Base-by-base conservation (phyloP, 64 coral and sea anemone species). In the Dendronephthya gigantea region DNA sequence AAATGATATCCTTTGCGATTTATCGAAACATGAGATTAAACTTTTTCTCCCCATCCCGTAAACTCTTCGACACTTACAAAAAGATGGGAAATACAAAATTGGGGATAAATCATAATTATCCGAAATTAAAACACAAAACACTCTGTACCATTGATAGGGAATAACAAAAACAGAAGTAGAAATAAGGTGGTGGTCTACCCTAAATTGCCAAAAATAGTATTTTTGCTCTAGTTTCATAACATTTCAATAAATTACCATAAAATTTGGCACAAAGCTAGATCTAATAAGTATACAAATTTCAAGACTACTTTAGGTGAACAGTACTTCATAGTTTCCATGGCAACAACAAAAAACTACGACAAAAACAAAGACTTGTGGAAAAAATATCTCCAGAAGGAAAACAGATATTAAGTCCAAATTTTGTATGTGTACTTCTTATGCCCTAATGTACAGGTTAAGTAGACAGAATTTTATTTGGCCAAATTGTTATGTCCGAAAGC, bases 391-490 rank as follows among this genome's bases (percentile, higher is more conserved):
- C n/a, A 82, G 36, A 82, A 34, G 23, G 17, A 55, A 11, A 82
- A 82, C 36, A 35, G 32, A 83, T 35, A 83, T 30, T 36, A 83
- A 35, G 22, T 35, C 81, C 81, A 83, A 83, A 83, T 37, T 83
- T 83, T 30, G 28, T 37, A 11, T 39, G 38, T 31, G 37, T 83
- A 37, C 22, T 83, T 83, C 25, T 83, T 37, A 83, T 35, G 11
- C 40, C 38, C 28, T 35, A 83, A 12, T 39, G 28, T 83, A 83
- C 25, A 36, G 28, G 40, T 35, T 37, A 83, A 83, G 25, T 83
- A 83, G 81, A 83, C 41, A 66, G 58, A 66, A n/a, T 83, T 83
- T 83, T 35, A 83, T 83, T 35, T 83, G 33, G 32, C 38, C 81
- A 83, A 83, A 37, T 83, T 39, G 33, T 83, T 37, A 16, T 36